Evolutionary conservation across 1,140 invertebrate species (phyloP), one percentile per base, ranked within the genome.

Genomic region (Monochamus saltuarius): DNA sequence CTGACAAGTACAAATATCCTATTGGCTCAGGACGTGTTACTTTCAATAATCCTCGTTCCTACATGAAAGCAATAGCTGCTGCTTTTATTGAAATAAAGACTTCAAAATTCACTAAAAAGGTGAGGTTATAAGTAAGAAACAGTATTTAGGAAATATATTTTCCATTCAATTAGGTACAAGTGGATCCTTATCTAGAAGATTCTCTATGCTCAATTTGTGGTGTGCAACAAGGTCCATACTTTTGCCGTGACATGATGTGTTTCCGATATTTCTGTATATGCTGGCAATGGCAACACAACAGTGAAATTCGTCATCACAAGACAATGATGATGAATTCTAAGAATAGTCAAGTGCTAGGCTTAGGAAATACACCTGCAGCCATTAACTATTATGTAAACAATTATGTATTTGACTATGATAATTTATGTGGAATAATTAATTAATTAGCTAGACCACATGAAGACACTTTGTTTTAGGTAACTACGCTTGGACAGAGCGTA

Each of bases 1-100:
- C 95, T 1, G 97, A 99, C 75, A 98, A 97, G 78, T 86, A 94
- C 78, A 98, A 97, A 74, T 99, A 99, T 81, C 97, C 97, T 0
- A 99, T 98, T 76, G 97, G 94, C 7, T 98, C 95, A 7, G 97
- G 92, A 0, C 84, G 97, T 59, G 93, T 99, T 0, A 97, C 94
- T 4, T 99, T 99, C 79, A 90, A 89, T 76, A 94, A 90, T 76
- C 83, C 86, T 60, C 84, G 86, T 54, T 97, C 95, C 0, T 99
- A 97, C 78, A 89, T 95, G 82, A 92, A 91, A 70, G 97, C 97
- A 34, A 89, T 99, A 1, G 84, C 89, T 49, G 92, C 96, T 39
- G 94, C 89, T 7, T 99, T 97, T 76, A 87, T 99, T n/a, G 92
- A 97, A 77, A 93, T 99, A 47, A 91, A 92, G 72, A 94, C 95